Evolutionary conservation across 1,140 invertebrate species (phyloP).

Genomic region (Achroia grisella): DNA sequence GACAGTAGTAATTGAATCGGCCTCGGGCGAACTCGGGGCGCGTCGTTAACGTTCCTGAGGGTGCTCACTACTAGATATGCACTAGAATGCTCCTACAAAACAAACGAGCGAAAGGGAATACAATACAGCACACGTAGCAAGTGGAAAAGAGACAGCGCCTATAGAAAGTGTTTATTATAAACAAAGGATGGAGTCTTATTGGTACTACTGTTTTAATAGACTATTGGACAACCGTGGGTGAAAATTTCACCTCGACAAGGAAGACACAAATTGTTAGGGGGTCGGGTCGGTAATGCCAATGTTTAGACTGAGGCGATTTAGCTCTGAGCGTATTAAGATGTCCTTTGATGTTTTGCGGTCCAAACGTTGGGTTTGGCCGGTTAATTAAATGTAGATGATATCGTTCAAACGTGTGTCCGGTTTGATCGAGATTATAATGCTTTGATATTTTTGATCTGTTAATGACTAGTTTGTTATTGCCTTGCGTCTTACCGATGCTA

Average conservation of each 20-base stretch:
- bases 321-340: constrained; percentile 66
- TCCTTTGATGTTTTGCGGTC: constrained; percentile 67
- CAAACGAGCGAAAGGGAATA: constrained; percentile 33
- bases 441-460: constrained; percentile 30
- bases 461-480: constrained; percentile 1
- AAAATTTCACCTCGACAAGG: constrained; percentile 61
- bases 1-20: constrained; percentile 72
- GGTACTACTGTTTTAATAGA: constrained; percentile 69
- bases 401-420: constrained; percentile 44
- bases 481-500: no score
- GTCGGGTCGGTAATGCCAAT: constrained; percentile 36
- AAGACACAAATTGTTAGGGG: constrained; percentile 55
- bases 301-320: constrained; percentile 53
- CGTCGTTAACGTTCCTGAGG: constrained; percentile 69
- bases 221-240: constrained; percentile 61
- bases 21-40: constrained; percentile 64
- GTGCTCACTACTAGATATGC: constrained; percentile 61
- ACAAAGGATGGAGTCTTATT: constrained; percentile 71
- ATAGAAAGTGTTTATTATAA: constrained; percentile 70
- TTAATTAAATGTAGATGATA: constrained; percentile 62
- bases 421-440: constrained; percentile 39
- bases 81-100: constrained; percentile 58
- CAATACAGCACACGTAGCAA: constrained; percentile 6
- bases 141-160: constrained; percentile 25
- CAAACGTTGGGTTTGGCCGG: constrained; percentile 55